Base-by-base conservation (phyloP, 2,888 invertebrate species). In the Hipparchia semele region DNA sequence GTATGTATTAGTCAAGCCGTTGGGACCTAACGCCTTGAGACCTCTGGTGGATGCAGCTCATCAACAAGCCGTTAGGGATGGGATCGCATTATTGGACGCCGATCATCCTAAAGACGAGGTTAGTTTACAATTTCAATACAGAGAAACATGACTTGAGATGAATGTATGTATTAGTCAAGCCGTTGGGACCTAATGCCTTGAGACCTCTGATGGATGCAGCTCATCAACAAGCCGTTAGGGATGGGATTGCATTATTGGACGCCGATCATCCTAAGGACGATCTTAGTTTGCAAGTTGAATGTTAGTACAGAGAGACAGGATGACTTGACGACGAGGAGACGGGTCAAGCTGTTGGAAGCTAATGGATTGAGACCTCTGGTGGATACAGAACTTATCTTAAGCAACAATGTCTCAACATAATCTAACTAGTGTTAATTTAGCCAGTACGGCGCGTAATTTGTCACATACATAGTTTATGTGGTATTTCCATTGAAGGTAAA, bases 181-280 rank as follows among this genome's bases (percentile, higher is more conserved):
- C 9, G 2, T 23, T 58, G 58, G 58, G 6, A 2, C 78, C 96
- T 46, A 95, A 95, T 77, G 98, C 98, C 71, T 86, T 95, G 46
- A 91, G 94, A 39, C 94, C 94, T 60, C 89, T 95, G 10, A 95
- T 97, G 78, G 95, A 95, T 71, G 90, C 90, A 0, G 92, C 92
- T 76, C 89, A 89, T 75, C 84, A 84, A 78, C 80, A 95, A 96
- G 83, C 66, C 54, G 85, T 87, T n/a, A 76, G 81, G 39, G 90
- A 95, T 84, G 87, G 95, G 70, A 82, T 79, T 68, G 86, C 84
- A 13, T 77, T 87, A 66, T 78, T 89, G 2, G 80, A 77, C 12
- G 76, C 76, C n/a, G 84, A 87, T 80, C 78, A 54, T n/a, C 54
- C 54, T 54, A 95, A 66, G 91, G 84, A 86, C 60, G 87, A 54